Conservation (phyloP, 1,140 invertebrate genomes). For the Drosophila varians region DNA sequence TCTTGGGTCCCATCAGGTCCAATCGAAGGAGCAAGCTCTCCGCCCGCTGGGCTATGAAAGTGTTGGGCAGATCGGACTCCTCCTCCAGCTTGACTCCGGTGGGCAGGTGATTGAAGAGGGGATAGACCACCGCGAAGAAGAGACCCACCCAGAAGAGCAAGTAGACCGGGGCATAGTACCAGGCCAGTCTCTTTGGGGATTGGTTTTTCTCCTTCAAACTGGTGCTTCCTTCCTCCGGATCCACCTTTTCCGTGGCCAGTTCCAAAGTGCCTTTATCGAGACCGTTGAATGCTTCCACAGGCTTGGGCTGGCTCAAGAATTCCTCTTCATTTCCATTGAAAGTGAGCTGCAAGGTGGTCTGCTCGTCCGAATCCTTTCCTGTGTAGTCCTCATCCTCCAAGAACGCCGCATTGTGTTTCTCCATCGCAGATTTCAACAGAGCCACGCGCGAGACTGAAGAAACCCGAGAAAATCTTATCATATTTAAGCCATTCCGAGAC, state of each 20-base stretch:
- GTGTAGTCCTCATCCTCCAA: slow-evolving; percentile 2
- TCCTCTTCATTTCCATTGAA: not conserved
- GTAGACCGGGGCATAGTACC: slow-evolving; percentile 72
- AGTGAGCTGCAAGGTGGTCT: slow-evolving; percentile 10
- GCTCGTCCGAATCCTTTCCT: not conserved
- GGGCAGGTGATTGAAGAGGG: slow-evolving; percentile 63
- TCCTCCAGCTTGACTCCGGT: slow-evolving; percentile 48
- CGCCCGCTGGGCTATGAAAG: slow-evolving; percentile 74
- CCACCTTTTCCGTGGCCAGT: not conserved
- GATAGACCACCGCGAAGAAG: slow-evolving; percentile 62
- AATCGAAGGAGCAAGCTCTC: slow-evolving; percentile 86
- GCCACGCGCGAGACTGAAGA: slow-evolving; percentile 10
- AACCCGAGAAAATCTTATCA: not conserved
- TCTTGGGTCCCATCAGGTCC: slow-evolving; percentile 88
- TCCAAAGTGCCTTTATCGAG: slow-evolving; percentile 17
- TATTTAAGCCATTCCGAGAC: slow-evolving; percentile 20
- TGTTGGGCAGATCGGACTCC: slow-evolving; percentile 38
- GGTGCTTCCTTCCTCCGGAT: not conserved
- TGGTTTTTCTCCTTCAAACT: slow-evolving; percentile 10
- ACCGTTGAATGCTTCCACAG: not conserved
- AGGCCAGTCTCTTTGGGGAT: slow-evolving; percentile 30
- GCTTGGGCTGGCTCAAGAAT: not conserved
- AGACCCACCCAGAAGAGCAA: slow-evolving; percentile 65
- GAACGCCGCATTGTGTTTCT: slow-evolving; percentile 5
- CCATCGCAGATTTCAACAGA: slow-evolving; percentile 29